phyloP scores from a whole-genome alignment of 2,888 invertebrate genomes.

The Tachina grossa region DNA sequence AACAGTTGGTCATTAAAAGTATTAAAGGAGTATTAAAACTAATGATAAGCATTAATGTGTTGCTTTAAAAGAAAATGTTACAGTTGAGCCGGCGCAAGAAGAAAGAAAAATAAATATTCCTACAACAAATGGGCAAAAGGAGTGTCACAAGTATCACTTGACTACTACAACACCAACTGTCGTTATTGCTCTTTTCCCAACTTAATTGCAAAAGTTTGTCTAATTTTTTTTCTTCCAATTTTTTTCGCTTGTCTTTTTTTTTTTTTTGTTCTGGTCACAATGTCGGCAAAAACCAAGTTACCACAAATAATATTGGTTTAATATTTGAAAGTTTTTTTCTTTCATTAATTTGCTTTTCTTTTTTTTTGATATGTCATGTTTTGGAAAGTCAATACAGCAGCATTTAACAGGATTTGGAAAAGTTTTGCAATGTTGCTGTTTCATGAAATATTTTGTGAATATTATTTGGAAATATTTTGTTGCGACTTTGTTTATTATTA shows the following conservation, averaged over 20 bases:
- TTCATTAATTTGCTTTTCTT: background rate
- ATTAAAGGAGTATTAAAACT: slow-evolving; percentile 67
- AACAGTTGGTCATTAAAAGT: slow-evolving; percentile 71
- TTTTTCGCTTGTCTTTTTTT: slow-evolving; percentile 4
- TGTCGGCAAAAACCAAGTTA: slow-evolving; percentile 56
- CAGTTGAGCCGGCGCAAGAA: background rate
- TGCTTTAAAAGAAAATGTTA: slow-evolving; percentile 43
- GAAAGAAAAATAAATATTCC: slow-evolving; percentile 31
- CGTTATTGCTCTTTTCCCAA: slow-evolving; percentile 62
- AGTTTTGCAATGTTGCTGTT: background rate
- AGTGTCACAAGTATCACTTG: slow-evolving; percentile 40
- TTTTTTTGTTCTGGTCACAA: slow-evolving; percentile 40
- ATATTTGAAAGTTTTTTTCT: slow-evolving; percentile 65
- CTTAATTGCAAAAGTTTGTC: slow-evolving; percentile 69
- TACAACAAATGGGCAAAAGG: slow-evolving; percentile 15
- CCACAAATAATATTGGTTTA: slow-evolving; percentile 71
- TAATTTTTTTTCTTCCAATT: background rate
- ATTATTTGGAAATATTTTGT: slow-evolving; percentile 13
- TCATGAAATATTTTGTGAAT: slow-evolving; percentile 4
- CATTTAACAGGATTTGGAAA: slow-evolving; percentile 15
- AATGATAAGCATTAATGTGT: slow-evolving; percentile 53
- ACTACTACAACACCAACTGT: slow-evolving; percentile 51
- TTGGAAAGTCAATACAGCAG: slow-evolving; percentile 24
- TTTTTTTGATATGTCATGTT: slow-evolving; percentile 1
- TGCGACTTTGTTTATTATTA: background rate